These are phyloP conservation scores for Leptinotarsa texana DNA, from an alignment of 1,140 invertebrate species.

Conservation along the genomic window DNA sequence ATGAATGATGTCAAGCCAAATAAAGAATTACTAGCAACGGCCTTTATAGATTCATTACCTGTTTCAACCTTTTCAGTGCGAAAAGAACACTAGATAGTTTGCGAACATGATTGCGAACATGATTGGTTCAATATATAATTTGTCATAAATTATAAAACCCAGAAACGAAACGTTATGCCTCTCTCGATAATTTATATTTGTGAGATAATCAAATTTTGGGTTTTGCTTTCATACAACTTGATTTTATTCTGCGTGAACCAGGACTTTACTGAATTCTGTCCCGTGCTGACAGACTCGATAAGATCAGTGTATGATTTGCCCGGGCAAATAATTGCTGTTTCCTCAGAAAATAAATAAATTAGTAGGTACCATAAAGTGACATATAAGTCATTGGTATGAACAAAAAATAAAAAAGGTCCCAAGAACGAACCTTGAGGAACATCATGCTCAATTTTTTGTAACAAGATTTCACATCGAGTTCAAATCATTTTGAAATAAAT, in stretches of 20 bases:
- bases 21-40: background rate
- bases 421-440: background rate
- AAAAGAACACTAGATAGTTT: background rate
- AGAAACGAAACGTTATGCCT: background rate
- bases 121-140: background rate
- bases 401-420: background rate
- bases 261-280: background rate
- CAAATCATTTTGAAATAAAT: background rate
- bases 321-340: background rate
- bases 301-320: background rate
- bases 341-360: background rate
- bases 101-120: too few species aligned
- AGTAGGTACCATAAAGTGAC: background rate
- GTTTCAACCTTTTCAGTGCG: background rate
- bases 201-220: background rate
- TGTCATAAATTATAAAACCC: background rate
- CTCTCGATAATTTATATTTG: background rate
- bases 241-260: slow-evolving; percentile 4
- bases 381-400: background rate
- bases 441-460: slow-evolving; percentile 1
- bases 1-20: background rate
- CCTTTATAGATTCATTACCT: background rate
- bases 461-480: background rate
- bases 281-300: background rate
- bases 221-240: background rate